Base-by-base conservation (phyloP, 2,888 invertebrate genomes). In the Phlogophora meticulosa region DNA sequence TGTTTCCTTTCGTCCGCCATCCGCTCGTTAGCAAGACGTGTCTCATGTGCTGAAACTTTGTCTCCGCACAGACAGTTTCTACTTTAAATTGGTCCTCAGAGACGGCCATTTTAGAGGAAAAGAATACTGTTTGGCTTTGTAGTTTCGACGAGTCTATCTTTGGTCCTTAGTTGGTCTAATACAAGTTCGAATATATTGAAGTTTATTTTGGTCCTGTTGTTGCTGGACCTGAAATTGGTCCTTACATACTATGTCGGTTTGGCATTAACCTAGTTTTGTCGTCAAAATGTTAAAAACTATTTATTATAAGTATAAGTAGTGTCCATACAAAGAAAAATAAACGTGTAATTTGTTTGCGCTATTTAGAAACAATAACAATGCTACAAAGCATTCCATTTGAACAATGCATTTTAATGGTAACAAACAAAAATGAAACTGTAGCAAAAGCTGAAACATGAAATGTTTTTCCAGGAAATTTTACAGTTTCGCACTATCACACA, bases 21-120 rank as follows among this genome's bases (percentile, higher is more conserved):
- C 58, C 59, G 77, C 61, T 78, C 81, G 69, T 78, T 80, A 78
- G 68, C 15, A 46, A 62, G 62, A 64, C 72, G 63, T 77, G 73
- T 60, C 32, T 40, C 58, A 56, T 79, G 57, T 55, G 74, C 32
- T 58, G 13, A 32, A 61, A 75, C 70, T 75, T 61, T 57, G 74
- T 78, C 66, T 11, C n/a, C 17, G 5, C n/a, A 55, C 49, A 40
- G 32, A 22, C 49, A 20, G 17, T 15, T n/a, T 52, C 22, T 45
- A 40, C 53, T 48, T 20, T 7, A 34, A 49, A 68, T 61, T 61
- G 53, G 28, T 51, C 49, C 55, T 55, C 24, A 7, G 45, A 52
- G 45, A 20, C 24, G 4, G 10, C 7, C 22, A 36, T 45, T 76
- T 63, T 36, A n/a, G 10, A 42, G 11, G 1, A 10, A 40, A 52